Percentiles rank a stretch among this genome's conserved stretches.
Conservation (phyloP, 2,797 vertebrate species). For the Fistularia tabacaria region DNA sequence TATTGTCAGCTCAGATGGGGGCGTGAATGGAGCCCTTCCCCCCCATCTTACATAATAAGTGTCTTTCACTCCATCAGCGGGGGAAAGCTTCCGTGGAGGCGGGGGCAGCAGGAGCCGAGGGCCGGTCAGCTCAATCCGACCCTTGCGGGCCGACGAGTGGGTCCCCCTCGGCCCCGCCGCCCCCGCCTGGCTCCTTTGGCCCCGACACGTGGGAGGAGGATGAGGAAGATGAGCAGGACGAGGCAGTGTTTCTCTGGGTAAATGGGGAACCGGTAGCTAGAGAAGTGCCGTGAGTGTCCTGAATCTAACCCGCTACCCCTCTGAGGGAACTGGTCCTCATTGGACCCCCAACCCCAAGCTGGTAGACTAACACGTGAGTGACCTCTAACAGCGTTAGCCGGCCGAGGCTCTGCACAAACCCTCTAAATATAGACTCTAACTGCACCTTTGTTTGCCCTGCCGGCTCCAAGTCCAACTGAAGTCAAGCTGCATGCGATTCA, state of each 20-base stretch:
- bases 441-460: conserved; percentile 19
- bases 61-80: conserved; percentile 47
- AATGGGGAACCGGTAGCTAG: conserved; percentile 32
- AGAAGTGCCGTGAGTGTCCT: conserved; percentile 40
- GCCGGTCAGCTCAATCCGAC: conserved; percentile 35
- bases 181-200: conserved; percentile 37
- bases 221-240: conserved; percentile 66
- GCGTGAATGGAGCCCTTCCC: no score
- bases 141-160: conserved; percentile 41
- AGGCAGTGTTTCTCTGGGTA: conserved; percentile 75
- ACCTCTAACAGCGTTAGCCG: conserved; percentile 42
- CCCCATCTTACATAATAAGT: conserved; percentile 31
- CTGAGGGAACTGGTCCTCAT: no score
- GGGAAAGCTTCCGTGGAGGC: conserved; percentile 14
- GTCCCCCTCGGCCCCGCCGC: conserved; percentile 19
- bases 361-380: neutral
- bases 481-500: neutral
- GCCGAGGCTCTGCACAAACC: conserved; percentile 21
- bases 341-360: neutral
- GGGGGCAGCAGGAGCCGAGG: conserved; percentile 26
- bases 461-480: conserved; percentile 28
- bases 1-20: no score
- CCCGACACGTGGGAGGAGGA: conserved; percentile 34
- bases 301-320: no score
- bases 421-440: conserved; percentile 51